phyloP scores from a whole-genome alignment of 2,113 vertebrate genomes.

The Corythornis vintsioides region DNA sequence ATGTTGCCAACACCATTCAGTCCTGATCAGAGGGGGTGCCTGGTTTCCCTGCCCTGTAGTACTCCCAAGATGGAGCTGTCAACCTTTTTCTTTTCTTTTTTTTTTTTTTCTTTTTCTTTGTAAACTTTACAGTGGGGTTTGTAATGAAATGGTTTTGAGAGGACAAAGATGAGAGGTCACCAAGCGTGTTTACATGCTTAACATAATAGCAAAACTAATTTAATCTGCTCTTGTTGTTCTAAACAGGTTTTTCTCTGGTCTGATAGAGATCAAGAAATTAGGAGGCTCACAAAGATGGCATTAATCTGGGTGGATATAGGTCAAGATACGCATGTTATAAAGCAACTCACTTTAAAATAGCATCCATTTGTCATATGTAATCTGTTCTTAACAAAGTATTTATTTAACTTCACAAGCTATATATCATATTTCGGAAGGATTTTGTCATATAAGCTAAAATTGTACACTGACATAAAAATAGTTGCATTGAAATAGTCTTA shows the following conservation, averaged over 20 bases:
- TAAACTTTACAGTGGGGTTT: background rate
- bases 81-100: too few species aligned
- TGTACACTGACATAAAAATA: background rate
- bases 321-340: background rate
- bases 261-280: background rate
- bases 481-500: fast-evolving
- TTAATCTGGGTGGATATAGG: background rate
- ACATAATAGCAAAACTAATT: background rate
- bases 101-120: too few species aligned
- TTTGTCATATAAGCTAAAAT: background rate
- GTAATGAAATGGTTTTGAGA: background rate
- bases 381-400: background rate
- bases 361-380: background rate
- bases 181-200: background rate
- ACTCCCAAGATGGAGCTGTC: background rate
- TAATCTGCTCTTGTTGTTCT: background rate
- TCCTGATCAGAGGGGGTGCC: background rate
- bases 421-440: background rate
- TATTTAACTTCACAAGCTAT: background rate
- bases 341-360: background rate
- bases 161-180: background rate
- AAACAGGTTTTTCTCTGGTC: background rate
- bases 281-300: background rate
- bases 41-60: fast-evolving
- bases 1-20: fast-evolving